A percentile compares a stretch with the other conserved stretches of the same genome.
These are phyloP conservation scores for Potamilus streckersoni DNA, from an alignment of 1,140 invertebrate species.

Conservation along the genomic window DNA sequence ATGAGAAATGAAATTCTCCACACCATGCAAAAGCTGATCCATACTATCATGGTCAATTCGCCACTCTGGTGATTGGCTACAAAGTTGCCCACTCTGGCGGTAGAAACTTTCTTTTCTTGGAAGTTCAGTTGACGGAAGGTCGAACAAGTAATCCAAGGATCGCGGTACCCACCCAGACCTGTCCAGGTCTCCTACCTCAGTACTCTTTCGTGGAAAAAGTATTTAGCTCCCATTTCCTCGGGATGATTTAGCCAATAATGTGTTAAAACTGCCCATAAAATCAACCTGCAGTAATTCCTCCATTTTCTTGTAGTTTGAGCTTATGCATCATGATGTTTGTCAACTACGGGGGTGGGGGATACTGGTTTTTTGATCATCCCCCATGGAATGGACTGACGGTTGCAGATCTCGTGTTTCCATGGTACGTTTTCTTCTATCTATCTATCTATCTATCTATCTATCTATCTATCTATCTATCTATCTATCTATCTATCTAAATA, in stretches of 20 bases:
- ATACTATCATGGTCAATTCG: too few species aligned
- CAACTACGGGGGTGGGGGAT: conserved; percentile 89
- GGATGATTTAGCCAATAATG: neutral
- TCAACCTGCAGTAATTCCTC: neutral
- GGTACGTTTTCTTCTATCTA: conserved; percentile 72
- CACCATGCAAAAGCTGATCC: too few species aligned
- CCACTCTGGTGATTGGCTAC: too few species aligned
- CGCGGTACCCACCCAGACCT: too few species aligned
- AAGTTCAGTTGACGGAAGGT: too few species aligned
- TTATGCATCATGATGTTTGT: conserved; percentile 83
- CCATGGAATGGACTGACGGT: conserved; percentile 93
- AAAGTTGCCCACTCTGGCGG: too few species aligned
- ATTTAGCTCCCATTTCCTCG: neutral
- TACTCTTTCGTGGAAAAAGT: neutral
- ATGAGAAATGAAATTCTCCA: too few species aligned
- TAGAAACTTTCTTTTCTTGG: too few species aligned
- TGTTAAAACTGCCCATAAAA: neutral
- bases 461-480: neutral
- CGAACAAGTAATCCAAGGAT: neutral
- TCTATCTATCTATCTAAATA: neutral
- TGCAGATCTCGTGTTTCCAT: conserved; percentile 95
- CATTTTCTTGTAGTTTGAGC: conserved; percentile 39
- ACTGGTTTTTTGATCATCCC: conserved; percentile 90
- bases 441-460: conserved; percentile 1
- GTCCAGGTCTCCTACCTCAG: neutral